Conservation (phyloP, 2,113 vertebrate species). For the Hylia prasina region DNA sequence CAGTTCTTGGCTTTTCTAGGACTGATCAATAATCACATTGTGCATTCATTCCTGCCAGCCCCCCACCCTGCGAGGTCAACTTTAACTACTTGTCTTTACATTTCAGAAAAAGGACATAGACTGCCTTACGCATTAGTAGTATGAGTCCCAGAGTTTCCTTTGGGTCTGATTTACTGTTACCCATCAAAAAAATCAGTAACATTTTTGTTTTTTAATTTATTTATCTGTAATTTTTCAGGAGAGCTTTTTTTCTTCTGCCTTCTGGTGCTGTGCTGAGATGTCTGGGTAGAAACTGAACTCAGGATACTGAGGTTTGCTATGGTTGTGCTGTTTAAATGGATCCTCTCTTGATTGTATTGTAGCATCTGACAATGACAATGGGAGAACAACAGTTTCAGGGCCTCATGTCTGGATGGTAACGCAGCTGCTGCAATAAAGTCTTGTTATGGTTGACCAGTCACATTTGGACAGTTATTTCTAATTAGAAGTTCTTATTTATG, state of each 20-base stretch:
- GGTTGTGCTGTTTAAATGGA: constrained; percentile 23
- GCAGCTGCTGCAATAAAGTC: constrained; percentile 3
- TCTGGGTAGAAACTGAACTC: background rate
- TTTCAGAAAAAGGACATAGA: background rate
- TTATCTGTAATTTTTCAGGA: background rate
- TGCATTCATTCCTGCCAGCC: background rate
- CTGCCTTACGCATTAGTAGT: background rate
- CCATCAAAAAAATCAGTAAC: background rate
- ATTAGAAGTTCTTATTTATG: background rate
- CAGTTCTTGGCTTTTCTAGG: constrained; percentile 16
- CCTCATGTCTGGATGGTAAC: background rate
- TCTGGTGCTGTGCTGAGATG: background rate
- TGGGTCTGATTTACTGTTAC: background rate
- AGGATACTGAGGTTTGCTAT: background rate
- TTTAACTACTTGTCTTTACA: constrained; percentile 15
- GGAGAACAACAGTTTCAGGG: background rate
- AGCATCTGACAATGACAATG: constrained; percentile 17
- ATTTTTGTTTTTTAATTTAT: background rate
- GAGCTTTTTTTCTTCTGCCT: background rate
- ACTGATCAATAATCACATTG: constrained; percentile 38
- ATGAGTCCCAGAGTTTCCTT: background rate
- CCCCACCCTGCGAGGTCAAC: background rate
- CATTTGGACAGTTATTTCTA: background rate
- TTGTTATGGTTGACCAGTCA: background rate
- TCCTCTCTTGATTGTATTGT: constrained; percentile 23